Conservation (phyloP, 2,888 invertebrate genomes). For the Apamea monoglypha region DNA sequence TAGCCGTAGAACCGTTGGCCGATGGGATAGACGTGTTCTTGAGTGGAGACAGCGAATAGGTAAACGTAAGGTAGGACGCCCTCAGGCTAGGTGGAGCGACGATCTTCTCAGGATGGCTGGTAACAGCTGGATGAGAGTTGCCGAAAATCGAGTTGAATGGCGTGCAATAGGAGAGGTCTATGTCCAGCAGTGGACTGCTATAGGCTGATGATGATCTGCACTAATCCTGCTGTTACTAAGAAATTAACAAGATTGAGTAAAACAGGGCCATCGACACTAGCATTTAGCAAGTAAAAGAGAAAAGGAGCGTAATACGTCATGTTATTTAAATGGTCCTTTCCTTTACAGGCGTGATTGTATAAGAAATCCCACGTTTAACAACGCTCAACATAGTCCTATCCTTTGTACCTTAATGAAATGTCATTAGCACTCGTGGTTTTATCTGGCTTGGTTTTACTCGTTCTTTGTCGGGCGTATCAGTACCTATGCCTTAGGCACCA, state of each 20-base stretch:
- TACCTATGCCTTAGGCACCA: neutral
- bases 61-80: too few relatives aligned
- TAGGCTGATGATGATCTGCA: too few relatives aligned
- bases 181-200: too few relatives aligned
- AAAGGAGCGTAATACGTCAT: neutral
- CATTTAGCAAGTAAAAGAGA: constrained; percentile 3
- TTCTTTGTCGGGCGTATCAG: constrained; percentile 17
- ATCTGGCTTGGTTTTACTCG: constrained; percentile 6
- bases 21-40: too few relatives aligned
- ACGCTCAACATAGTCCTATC: constrained; percentile 19
- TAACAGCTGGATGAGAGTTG: too few relatives aligned
- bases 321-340: constrained; percentile 17
- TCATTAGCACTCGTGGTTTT: constrained; percentile 49
- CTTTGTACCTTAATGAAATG: constrained; percentile 48
- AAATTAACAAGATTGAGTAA: neutral
- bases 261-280: neutral
- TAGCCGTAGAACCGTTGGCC: too few relatives aligned
- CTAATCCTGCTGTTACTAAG: neutral
- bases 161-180: too few relatives aligned
- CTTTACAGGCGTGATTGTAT: constrained; percentile 20
- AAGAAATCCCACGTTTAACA: constrained; percentile 35
- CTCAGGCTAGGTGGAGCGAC: too few relatives aligned
- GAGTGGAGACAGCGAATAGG: too few relatives aligned
- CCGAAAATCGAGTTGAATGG: too few relatives aligned
- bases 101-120: too few relatives aligned